Base-by-base conservation (phyloP, 2,797 vertebrate species). In the Eidolon dupreanum region DNA sequence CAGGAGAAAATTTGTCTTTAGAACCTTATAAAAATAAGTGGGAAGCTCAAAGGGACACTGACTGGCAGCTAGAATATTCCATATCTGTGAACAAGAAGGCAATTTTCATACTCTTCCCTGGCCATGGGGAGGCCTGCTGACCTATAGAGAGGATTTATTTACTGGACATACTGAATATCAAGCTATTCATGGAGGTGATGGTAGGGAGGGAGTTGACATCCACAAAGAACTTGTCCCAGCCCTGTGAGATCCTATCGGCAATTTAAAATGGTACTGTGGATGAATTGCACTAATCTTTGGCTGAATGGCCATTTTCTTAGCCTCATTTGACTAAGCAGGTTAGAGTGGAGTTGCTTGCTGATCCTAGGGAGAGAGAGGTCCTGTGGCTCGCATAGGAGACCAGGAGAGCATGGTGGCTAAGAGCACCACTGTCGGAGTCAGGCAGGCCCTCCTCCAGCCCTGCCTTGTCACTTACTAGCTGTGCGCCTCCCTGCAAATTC, bases 1-100 rank as follows among this genome's bases (percentile, higher is more conserved):
- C 82, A 96, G 91, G 97, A 89, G 89, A 97, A 98, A 98, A 98
- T 98, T 98, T 98, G 98, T 97, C 96, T 98, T 98, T 95, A 88
- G 97, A 94, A 93, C 61, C 66, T 97, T 95, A 85, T 90, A 87
- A 96, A 96, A 98, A 97, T 82, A 97, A 98, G 93, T 93, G 91
- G 95, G 93, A 94, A 97, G 82, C 96, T 97, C 73, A 59, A 55
- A 94, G 79, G 95, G 78, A 57, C n/a, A 6, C 26, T 5, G 28
- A 74, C 43, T 43, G 55, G 46, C 33, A 20, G 17, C 78, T 8
- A 11, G 81, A 77, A 78, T 70, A 31, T 38, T 31, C 31, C 19
- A 26, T 65, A 84, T 78, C 85, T 26, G 6, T 8, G 49, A 55
- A 11, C 5, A 41, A 28, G 46, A 87, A 16, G 70, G 51, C 6